Evolutionary conservation across 2,888 invertebrate genomes (phyloP), one percentile per base, ranked within the genome.

Genomic region (Onthophagus sagittarius): DNA sequence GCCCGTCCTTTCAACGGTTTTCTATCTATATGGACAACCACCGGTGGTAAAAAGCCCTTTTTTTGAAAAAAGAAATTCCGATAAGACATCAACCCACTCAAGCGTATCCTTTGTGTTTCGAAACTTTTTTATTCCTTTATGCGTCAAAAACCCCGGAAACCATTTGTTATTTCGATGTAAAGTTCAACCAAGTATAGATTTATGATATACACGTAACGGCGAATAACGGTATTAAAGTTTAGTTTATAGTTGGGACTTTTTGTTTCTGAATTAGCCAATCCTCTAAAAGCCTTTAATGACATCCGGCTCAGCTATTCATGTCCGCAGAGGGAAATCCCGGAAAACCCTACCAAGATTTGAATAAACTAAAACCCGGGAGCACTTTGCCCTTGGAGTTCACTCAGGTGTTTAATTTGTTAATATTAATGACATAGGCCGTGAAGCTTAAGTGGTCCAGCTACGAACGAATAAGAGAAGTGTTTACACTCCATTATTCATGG

Each of bases 331-430:
- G 9, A 53, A 53, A 53, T 53, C 39, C 23, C 39, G 39, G 11
- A 53, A 7, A 53, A 53, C 5, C 11, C 11, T 7, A 53, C 39
- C 11, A 53, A 11, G 39, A 53, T 53, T 53, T 9, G 39, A 53
- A 53, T 53, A 11, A 9, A 53, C 39, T 7, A 9, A 53, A 53
- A 53, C 9, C 39, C 11, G 2, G 7, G 6, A 53, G 39, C 39
- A 11, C 39, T 53, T 53, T 7, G 39, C 11, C 39, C 23, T 23
- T 53, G 9, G 39, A 53, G 9, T 53, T 11, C 9, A 53, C 32
- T 67, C 67, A 31, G 32, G 67, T 67, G 32, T 67, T 67, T 67
- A 67, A 67, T 67, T 67, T 67, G 32, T 67, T 23, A 67, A 67
- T 67, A 67, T 67, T 67, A 67, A 67, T 67, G 67, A 7, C 14